phyloP scores from a whole-genome alignment of 1,140 invertebrate species.

The Leptopilina boulardi region DNA sequence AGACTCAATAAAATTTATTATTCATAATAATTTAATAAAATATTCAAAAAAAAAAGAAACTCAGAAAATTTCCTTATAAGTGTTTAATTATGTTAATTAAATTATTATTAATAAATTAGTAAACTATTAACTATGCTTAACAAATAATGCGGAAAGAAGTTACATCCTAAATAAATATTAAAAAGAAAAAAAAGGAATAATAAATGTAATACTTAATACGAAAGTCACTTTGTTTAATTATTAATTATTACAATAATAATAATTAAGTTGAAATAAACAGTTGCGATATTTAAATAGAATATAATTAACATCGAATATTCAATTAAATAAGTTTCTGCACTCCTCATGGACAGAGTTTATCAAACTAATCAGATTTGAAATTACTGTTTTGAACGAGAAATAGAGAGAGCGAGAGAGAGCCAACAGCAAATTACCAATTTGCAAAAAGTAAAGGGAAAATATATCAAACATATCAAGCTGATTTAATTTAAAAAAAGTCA shows the following conservation, averaged over 20 bases:
- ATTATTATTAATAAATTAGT: too few relatives aligned
- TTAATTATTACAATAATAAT: not conserved
- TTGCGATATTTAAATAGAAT: not conserved
- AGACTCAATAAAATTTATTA: not conserved
- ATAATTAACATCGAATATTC: not conserved
- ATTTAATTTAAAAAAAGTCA: not conserved
- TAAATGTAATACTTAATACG: too few relatives aligned
- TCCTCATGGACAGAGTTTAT: conserved; percentile 3
- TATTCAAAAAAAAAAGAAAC: not conserved
- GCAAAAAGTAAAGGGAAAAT: not conserved
- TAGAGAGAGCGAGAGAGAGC: too few relatives aligned
- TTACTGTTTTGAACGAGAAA: not conserved
- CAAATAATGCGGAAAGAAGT: too few relatives aligned
- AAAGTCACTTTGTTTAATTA: not conserved
- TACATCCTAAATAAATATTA: too few relatives aligned
- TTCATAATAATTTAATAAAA: not conserved
- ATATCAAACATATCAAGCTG: not conserved
- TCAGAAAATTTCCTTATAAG: too few relatives aligned
- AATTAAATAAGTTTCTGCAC: not conserved
- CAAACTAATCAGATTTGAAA: conserved; percentile 10
- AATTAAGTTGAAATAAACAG: not conserved
- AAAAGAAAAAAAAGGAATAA: too few relatives aligned
- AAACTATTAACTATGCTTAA: too few relatives aligned
- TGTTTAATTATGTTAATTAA: too few relatives aligned
- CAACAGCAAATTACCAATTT: not conserved